Base-by-base conservation (phyloP, 2,888 invertebrate species). In the Tachina grossa region DNA sequence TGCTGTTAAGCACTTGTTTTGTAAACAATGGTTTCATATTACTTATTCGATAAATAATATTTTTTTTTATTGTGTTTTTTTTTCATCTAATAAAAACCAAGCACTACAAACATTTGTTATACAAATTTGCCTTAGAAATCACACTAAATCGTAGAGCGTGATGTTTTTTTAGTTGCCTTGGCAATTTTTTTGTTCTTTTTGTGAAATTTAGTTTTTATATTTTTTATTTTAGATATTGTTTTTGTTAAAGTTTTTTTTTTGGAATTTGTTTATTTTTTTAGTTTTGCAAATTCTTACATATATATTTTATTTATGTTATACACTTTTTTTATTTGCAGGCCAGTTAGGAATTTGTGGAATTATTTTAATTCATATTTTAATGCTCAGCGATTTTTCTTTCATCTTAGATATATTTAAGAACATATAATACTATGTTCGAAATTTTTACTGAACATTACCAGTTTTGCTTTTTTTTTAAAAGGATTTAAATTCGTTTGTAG, bases 1-100 rank as follows among this genome's bases (percentile, higher is more conserved):
- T 53, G 31, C 16, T 71, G 45, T 71, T 63, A 61, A 74, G 68
- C 74, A 74, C 76, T 82, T 57, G 84, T 55, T 68, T 69, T 66
- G n/a, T 59, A 74, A 77, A 85, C 77, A 85, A 74, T 81, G 53
- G 68, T 85, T 68, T 81, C 78, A 43, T 43, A 63, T 81, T 85
- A 69, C 63, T 59, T 69, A 69, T 53, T 57, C 16, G 19, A 75
- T 75, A 75, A 49, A 72, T 61, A 49, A 10, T 31, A 31, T 59
- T 49, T 41, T 45, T 53, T 31, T 5, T 5, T 6, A 1, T 53
- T 75, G 43, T 53, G n/a, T 51, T 19, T 61, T 68, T 39, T 45
- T 71, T 63, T 31, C 5, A n/a, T 51, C 9, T 13, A 59, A 45
- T 1, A 80, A 47, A 41, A 65, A 41, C 9, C 39, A 77, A 10